Conservation (phyloP, 2,888 invertebrate species). For the Melanchra persicariae region DNA sequence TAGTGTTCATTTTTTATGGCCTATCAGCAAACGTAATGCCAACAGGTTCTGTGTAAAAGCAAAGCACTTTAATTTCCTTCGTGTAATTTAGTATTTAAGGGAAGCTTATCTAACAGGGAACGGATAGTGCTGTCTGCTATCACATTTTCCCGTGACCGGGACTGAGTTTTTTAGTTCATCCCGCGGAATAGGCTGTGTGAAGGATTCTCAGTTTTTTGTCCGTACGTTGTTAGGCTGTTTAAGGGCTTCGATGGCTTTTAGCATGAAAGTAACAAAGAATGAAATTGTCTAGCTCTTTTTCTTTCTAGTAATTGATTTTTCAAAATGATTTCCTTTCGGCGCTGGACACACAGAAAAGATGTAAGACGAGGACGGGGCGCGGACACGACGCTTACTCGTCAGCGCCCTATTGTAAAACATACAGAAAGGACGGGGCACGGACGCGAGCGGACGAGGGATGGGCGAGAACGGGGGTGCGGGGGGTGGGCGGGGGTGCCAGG, state of each 20-base stretch:
- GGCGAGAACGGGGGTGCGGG: too few species aligned
- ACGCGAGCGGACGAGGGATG: too few species aligned
- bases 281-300: background rate
- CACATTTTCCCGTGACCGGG: conserved; percentile 15
- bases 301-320: too few species aligned
- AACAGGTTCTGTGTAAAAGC: conserved; percentile 30
- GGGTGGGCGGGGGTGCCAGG: too few species aligned
- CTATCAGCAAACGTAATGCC: conserved; percentile 25
- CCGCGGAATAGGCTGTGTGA: background rate
- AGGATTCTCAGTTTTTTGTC: background rate
- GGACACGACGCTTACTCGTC: too few species aligned
- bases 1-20: conserved; percentile 43
- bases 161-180: conserved; percentile 9
- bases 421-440: too few species aligned
- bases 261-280: background rate
- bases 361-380: too few species aligned
- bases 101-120: conserved; percentile 26
- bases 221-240: background rate
- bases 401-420: too few species aligned
- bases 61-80: conserved; percentile 56
- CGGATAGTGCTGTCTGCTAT: conserved; percentile 32
- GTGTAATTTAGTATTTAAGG: conserved; percentile 51
- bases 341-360: too few species aligned
- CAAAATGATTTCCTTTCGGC: too few species aligned
- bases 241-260: background rate